These are phyloP conservation scores for Galaxias olidus DNA, from an alignment of 2,797 vertebrate species.

Conservation along the genomic window DNA sequence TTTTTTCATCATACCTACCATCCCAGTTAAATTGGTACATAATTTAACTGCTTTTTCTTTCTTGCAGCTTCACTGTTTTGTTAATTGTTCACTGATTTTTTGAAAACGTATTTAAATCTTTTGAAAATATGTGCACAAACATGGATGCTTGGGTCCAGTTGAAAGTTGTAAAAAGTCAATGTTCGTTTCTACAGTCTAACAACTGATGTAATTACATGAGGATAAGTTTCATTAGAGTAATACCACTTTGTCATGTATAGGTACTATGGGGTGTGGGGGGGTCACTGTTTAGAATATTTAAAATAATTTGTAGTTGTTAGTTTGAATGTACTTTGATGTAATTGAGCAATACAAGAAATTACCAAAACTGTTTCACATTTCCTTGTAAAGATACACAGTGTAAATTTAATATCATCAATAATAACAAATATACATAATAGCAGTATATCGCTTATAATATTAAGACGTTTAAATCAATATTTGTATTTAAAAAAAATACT, in stretches of 20 bases:
- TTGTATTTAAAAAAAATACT: slow-evolving; percentile 84
- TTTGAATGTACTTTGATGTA: slow-evolving; percentile 78
- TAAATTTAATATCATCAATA: slow-evolving; percentile 80
- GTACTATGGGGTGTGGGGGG: slow-evolving; percentile 37
- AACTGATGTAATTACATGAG: slow-evolving; percentile 45
- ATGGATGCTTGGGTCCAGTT: slow-evolving; percentile 51
- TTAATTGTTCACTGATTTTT: slow-evolving; percentile 38
- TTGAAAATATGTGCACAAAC: slow-evolving; percentile 53
- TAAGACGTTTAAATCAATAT: slow-evolving; percentile 80
- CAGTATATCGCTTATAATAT: slow-evolving; percentile 76
- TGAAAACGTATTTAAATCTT: slow-evolving; percentile 38
- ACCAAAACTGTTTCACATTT: slow-evolving; percentile 80
- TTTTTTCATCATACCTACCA: slow-evolving; percentile 12
- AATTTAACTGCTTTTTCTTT: slow-evolving; percentile 21
- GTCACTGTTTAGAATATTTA: slow-evolving; percentile 62
- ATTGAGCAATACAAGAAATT: slow-evolving; percentile 84
- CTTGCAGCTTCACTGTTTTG: slow-evolving; percentile 18
- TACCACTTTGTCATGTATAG: slow-evolving; percentile 43
- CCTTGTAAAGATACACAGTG: slow-evolving; percentile 79
- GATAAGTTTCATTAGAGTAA: slow-evolving; percentile 47
- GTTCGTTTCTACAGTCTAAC: slow-evolving; percentile 53
- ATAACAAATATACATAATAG: slow-evolving; percentile 71
- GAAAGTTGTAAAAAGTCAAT: slow-evolving; percentile 50
- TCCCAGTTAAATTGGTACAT: background rate
- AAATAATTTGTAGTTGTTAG: slow-evolving; percentile 74